Conservation (phyloP, 2,113 vertebrate genomes). For the Xiphophorus maculatus region DNA sequence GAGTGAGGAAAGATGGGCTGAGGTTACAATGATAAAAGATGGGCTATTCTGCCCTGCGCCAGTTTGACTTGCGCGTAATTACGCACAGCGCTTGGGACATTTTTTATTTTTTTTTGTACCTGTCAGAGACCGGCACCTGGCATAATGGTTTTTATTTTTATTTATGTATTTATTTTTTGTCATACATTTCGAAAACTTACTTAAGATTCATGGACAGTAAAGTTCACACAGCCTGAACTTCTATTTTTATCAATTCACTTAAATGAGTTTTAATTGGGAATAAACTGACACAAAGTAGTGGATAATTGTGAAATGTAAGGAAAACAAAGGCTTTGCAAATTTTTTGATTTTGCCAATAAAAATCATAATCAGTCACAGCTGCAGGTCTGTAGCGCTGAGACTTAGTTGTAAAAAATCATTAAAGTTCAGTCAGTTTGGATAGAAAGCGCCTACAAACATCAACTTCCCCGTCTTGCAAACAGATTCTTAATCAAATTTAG, state of each 20-base stretch:
- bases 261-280: too few species aligned
- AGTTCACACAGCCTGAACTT: too few species aligned
- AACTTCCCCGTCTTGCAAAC: neutral
- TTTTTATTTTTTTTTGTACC: slow-evolving; percentile 3
- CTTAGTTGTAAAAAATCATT: neutral
- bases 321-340: too few species aligned
- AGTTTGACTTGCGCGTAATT: slow-evolving; percentile 57
- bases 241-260: too few species aligned
- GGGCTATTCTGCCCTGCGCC: slow-evolving; percentile 9
- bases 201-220: too few species aligned
- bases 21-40: neutral
- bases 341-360: too few species aligned
- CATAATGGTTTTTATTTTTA: too few species aligned
- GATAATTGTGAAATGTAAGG: too few species aligned
- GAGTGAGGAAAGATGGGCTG: slow-evolving; percentile 33
- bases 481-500: neutral
- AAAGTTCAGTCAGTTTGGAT: neutral
- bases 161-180: too few species aligned
- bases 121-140: neutral
- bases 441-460: neutral
- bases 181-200: too few species aligned
- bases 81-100: slow-evolving; percentile 28
- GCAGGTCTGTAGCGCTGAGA: neutral
- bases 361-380: neutral
- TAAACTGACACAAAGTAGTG: too few species aligned